Conservation (phyloP, 2,888 invertebrate species). For the Allygus modestus region DNA sequence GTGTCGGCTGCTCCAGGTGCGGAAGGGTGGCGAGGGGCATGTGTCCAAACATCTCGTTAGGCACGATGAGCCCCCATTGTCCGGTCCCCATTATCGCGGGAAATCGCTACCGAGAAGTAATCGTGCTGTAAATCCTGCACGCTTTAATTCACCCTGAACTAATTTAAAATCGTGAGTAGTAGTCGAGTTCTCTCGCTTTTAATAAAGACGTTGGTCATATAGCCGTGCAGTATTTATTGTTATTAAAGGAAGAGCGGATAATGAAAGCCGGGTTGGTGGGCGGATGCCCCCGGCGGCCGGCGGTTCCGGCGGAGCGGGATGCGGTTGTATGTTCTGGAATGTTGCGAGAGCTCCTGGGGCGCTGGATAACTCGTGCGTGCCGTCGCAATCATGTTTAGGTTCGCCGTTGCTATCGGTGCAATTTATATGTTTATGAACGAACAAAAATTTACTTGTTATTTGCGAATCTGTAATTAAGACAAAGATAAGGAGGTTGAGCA, state of each 20-base stretch:
- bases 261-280: constrained; percentile 36
- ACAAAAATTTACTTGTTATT: too few relatives aligned
- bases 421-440: too few relatives aligned
- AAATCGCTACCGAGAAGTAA: constrained; percentile 32
- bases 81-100: constrained; percentile 17
- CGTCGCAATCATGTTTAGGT: too few relatives aligned
- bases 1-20: not conserved
- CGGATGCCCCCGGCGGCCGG: not conserved
- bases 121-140: constrained; percentile 36
- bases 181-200: constrained; percentile 34
- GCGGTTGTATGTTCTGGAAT: not conserved
- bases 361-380: not conserved
- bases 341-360: not conserved
- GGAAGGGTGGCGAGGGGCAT: not conserved
- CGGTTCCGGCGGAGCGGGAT: not conserved
- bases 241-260: constrained; percentile 56
- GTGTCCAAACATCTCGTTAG: constrained; percentile 33
- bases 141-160: constrained; percentile 43
- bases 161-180: constrained; percentile 52
- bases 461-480: too few relatives aligned
- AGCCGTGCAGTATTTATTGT: constrained; percentile 47
- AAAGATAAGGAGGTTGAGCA: too few relatives aligned
- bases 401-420: too few relatives aligned
- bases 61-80: constrained; percentile 22
- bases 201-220: constrained; percentile 50